These are phyloP conservation scores for Acleris laterana DNA, from an alignment of 2,888 invertebrate genomes.

Conservation along the genomic window DNA sequence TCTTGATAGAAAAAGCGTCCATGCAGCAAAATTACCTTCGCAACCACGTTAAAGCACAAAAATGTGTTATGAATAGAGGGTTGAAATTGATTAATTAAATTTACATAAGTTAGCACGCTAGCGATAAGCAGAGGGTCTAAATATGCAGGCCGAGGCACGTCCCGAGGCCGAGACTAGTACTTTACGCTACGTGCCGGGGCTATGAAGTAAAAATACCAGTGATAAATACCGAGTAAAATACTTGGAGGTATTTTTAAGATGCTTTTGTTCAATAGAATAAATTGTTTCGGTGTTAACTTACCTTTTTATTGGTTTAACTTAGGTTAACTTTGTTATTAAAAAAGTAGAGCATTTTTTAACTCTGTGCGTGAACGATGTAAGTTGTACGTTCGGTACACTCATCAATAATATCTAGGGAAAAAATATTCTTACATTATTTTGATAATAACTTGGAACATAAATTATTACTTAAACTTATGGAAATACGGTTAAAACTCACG, in stretches of 20 bases:
- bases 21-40: constrained; percentile 18
- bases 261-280: background rate
- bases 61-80: constrained; percentile 57
- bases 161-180: constrained; percentile 47
- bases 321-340: too few species aligned
- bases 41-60: constrained; percentile 47
- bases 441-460: too few species aligned
- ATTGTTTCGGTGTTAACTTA: too few species aligned
- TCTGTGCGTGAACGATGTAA: too few species aligned
- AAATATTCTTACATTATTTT: too few species aligned
- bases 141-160: constrained; percentile 75
- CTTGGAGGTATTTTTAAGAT: constrained; percentile 1
- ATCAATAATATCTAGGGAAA: too few species aligned
- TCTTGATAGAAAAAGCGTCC: constrained; percentile 10
- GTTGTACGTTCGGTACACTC: too few species aligned
- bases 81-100: constrained; percentile 81
- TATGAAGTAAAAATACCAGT: constrained; percentile 29
- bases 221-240: constrained; percentile 20
- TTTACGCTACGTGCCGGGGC: constrained; percentile 36
- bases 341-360: too few species aligned
- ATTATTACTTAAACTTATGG: too few species aligned
- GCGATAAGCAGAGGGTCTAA: constrained; percentile 64
- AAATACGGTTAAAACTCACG: too few species aligned
- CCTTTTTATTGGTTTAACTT: too few species aligned
- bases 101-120: constrained; percentile 79